phyloP scores from a whole-genome alignment of 2,113 vertebrate species.

The Cnemophilus loriae region DNA sequence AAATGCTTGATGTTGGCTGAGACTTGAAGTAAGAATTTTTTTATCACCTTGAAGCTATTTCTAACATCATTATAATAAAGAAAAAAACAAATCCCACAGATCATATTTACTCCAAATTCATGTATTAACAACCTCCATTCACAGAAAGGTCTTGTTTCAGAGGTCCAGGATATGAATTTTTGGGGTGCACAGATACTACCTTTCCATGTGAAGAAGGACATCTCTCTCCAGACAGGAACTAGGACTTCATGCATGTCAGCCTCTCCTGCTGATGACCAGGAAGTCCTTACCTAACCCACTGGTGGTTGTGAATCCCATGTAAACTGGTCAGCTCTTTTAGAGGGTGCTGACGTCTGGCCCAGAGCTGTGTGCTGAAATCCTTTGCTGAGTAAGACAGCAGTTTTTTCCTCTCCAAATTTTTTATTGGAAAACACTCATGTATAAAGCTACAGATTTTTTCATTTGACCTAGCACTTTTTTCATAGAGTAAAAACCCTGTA shows the following conservation, averaged over 20 bases:
- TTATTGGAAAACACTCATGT: neutral
- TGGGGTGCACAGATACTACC: neutral
- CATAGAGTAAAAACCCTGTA: neutral
- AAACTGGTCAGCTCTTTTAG: neutral
- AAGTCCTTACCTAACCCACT: neutral
- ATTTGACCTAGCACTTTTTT: neutral
- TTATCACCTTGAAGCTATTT: neutral
- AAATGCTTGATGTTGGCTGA: neutral
- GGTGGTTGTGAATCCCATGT: fast-evolving
- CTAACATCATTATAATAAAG: neutral
- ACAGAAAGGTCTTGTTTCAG: neutral
- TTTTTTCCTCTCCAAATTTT: neutral
- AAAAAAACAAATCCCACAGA: neutral
- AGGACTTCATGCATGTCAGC: neutral
- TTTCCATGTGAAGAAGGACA: neutral
- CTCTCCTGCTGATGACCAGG: neutral
- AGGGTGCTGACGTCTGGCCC: fast-evolving
- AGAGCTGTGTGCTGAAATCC: neutral
- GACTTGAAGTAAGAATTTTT: neutral
- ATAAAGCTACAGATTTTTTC: neutral
- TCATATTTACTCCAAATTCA: neutral
- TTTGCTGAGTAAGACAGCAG: neutral
- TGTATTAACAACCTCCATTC: neutral
- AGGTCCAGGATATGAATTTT: fast-evolving
- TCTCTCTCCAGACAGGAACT: neutral